Evolutionary conservation across 1,140 invertebrate species (phyloP).

Genomic region (Diuraphis noxia): DNA sequence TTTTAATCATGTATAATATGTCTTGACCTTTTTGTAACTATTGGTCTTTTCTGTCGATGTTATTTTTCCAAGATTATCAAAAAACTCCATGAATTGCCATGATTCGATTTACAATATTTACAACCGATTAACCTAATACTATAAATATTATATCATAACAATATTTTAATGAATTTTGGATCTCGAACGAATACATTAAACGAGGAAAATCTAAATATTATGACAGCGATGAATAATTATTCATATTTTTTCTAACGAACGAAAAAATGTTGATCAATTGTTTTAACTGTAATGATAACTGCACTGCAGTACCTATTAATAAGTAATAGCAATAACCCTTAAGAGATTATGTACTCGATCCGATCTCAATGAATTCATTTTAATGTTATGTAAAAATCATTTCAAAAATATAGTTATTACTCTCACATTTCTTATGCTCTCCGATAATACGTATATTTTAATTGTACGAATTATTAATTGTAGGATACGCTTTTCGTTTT

Average conservation of each 20-base stretch:
- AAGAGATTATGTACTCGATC: background rate
- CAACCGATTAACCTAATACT: background rate
- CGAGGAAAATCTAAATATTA: background rate
- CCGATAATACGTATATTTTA: background rate
- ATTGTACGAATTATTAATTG: background rate
- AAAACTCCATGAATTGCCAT: too few species aligned
- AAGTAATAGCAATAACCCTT: background rate
- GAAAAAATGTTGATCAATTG: background rate
- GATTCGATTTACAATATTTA: background rate
- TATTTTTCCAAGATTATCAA: too few species aligned
- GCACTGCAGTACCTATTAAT: background rate
- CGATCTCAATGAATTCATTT: background rate
- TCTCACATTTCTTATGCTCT: background rate
- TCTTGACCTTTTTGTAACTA: too few species aligned
- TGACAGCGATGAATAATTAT: background rate
- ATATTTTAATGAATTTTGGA: background rate
- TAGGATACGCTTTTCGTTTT: background rate
- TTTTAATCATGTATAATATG: too few species aligned
- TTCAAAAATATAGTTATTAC: background rate
- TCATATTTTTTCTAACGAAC: background rate
- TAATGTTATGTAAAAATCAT: background rate
- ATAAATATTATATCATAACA: background rate
- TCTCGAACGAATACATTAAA: background rate
- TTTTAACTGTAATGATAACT: background rate
- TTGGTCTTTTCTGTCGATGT: too few species aligned